Conservation (phyloP, 2,113 vertebrate genomes). For the Dolichotis patagonum region DNA sequence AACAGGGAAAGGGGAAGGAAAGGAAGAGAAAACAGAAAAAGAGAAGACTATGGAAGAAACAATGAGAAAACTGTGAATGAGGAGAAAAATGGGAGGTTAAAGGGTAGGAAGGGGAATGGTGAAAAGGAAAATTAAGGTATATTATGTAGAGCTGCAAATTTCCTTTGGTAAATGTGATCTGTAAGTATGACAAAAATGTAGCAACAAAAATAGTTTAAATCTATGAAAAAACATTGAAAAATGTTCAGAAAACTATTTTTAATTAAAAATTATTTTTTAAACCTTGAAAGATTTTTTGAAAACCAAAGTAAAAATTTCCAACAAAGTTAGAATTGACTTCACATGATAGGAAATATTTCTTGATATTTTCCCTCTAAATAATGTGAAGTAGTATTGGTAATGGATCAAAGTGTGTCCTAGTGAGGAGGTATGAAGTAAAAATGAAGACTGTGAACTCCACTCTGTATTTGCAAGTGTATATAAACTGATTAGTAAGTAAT, state of each 20-base stretch:
- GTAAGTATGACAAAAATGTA: background rate
- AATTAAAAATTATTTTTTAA: background rate
- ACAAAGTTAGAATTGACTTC: background rate
- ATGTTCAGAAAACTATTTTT: background rate
- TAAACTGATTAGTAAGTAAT: background rate
- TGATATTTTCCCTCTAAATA: background rate
- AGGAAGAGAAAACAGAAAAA: background rate
- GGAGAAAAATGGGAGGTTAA: background rate
- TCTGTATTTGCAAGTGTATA: background rate
- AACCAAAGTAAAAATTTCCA: background rate
- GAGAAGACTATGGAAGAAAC: background rate
- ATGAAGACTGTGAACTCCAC: background rate
- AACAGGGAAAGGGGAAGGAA: background rate
- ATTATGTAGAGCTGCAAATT: background rate
- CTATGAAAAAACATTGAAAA: background rate
- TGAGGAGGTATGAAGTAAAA: background rate
- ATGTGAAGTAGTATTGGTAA: background rate
- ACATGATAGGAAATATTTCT: background rate
- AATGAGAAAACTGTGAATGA: background rate
- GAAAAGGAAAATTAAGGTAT: background rate
- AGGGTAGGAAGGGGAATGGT: background rate
- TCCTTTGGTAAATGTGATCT: background rate
- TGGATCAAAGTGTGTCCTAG: fast-evolving
- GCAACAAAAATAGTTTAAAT: background rate
- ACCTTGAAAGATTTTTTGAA: background rate